Percentiles rank a stretch among this genome's conserved stretches.
phyloP scores from a whole-genome alignment of 1,140 invertebrate species.

The Drosophila parabipectinata region DNA sequence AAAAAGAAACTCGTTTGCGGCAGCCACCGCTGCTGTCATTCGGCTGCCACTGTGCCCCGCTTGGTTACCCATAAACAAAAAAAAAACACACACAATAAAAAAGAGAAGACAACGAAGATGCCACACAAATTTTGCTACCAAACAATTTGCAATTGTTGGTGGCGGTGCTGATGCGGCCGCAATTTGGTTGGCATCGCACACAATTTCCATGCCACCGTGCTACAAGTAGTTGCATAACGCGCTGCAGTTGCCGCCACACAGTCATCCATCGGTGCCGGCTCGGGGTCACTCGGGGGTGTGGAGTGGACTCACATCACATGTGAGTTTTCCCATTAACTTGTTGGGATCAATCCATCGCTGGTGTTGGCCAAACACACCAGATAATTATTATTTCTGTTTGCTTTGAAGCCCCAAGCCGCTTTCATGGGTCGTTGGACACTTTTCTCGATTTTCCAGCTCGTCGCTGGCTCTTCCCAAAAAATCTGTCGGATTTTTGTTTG shows the following conservation, averaged over 20 bases:
- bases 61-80: conserved; percentile 18
- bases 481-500: conserved; percentile 15
- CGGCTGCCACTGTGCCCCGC: conserved; percentile 27
- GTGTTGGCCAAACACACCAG: conserved; percentile 43
- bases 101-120: conserved; percentile 19
- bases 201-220: conserved; percentile 57
- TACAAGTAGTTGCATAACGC: conserved; percentile 59
- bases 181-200: conserved; percentile 67
- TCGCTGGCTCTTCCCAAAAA: conserved; percentile 6
- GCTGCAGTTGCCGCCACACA: conserved; percentile 36
- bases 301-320: conserved; percentile 19
- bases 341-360: conserved; percentile 44
- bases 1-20: conserved; percentile 46
- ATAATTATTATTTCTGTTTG: conserved; percentile 46
- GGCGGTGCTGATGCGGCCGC: conserved; percentile 53
- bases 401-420: conserved; percentile 6
- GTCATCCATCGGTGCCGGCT: conserved; percentile 28
- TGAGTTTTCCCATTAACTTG: conserved; percentile 57
- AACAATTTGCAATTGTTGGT: conserved; percentile 79
- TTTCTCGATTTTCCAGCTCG: conserved; percentile 11
- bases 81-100: background rate
- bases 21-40: conserved; percentile 18
- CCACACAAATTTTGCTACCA: conserved; percentile 64
- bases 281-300: conserved; percentile 11
- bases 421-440: conserved; percentile 31